Conservation (phyloP, 2,888 invertebrate species). For the Onthophagus sagittarius region DNA sequence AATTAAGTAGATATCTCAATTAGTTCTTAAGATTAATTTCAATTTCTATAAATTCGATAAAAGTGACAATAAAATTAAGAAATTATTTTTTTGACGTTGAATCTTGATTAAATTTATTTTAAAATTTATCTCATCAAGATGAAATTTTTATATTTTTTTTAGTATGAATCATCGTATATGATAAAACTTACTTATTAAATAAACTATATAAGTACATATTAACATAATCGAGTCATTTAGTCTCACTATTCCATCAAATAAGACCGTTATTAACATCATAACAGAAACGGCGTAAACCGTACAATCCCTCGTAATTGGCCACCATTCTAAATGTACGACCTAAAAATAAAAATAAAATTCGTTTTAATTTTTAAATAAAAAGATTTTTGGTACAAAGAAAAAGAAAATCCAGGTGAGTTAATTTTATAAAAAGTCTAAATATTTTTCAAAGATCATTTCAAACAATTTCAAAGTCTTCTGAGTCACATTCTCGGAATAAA, state of each 20-base stretch:
- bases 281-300: slow-evolving; percentile 70
- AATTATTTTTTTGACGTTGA: too few relatives aligned
- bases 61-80: too few relatives aligned
- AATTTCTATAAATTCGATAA: too few relatives aligned
- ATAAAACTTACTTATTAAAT: slow-evolving; percentile 60
- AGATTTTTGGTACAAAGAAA: not conserved
- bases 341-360: slow-evolving; percentile 45
- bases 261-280: slow-evolving; percentile 61
- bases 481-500: too few relatives aligned
- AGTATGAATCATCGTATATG: not conserved
- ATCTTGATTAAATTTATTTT: too few relatives aligned
- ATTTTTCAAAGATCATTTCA: too few relatives aligned
- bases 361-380: not conserved
- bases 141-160: too few relatives aligned
- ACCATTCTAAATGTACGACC: slow-evolving; percentile 70
- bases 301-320: slow-evolving; percentile 73
- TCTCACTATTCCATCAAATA: slow-evolving; percentile 67
- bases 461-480: too few relatives aligned
- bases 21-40: too few relatives aligned
- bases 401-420: not conserved
- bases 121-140: too few relatives aligned
- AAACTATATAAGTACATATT: slow-evolving; percentile 65
- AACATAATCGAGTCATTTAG: slow-evolving; percentile 74
- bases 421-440: not conserved
- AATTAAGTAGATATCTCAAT: too few relatives aligned